phyloP scores from a whole-genome alignment of 2,888 invertebrate genomes.

The Blera fallax region DNA sequence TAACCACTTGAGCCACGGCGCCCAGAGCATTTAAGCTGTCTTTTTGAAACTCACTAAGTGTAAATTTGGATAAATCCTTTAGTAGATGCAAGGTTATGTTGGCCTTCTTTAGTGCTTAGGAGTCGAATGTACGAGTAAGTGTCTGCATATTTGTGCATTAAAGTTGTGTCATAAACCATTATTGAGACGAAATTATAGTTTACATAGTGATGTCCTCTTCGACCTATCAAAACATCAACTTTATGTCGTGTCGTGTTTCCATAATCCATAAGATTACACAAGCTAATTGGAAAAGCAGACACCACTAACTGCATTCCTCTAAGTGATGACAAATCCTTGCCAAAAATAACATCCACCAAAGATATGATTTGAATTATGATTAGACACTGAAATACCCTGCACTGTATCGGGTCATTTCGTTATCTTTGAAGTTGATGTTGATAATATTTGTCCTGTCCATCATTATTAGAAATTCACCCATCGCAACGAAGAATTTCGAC shows the following conservation, averaged over 20 bases:
- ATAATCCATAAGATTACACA: slow-evolving; percentile 56
- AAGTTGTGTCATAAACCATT: too few species aligned
- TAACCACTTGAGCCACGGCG: too few species aligned
- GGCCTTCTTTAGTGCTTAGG: too few species aligned
- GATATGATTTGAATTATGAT: slow-evolving; percentile 68
- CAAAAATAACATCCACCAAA: slow-evolving; percentile 18
- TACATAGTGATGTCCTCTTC: background rate
- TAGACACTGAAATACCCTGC: slow-evolving; percentile 22
- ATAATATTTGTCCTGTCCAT: slow-evolving; percentile 71
- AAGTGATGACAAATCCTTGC: slow-evolving; percentile 44
- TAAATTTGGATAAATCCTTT: too few species aligned
- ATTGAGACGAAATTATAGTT: background rate
- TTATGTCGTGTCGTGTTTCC: background rate
- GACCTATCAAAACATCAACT: background rate
- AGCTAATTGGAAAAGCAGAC: slow-evolving; percentile 60
- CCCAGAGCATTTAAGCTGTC: too few species aligned
- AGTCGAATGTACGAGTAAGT: too few species aligned
- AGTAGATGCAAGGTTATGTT: too few species aligned
- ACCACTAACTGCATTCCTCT: background rate
- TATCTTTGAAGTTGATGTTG: slow-evolving; percentile 69
- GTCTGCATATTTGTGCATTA: too few species aligned
- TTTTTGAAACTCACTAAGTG: too few species aligned
- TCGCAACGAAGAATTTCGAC: slow-evolving; percentile 37
- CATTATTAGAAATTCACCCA: slow-evolving; percentile 63
- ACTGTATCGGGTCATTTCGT: slow-evolving; percentile 52